Evolutionary conservation across 2,797 vertebrate genomes (phyloP), one percentile per base, ranked within the genome.

Genomic region (Girardinus metallicus): DNA sequence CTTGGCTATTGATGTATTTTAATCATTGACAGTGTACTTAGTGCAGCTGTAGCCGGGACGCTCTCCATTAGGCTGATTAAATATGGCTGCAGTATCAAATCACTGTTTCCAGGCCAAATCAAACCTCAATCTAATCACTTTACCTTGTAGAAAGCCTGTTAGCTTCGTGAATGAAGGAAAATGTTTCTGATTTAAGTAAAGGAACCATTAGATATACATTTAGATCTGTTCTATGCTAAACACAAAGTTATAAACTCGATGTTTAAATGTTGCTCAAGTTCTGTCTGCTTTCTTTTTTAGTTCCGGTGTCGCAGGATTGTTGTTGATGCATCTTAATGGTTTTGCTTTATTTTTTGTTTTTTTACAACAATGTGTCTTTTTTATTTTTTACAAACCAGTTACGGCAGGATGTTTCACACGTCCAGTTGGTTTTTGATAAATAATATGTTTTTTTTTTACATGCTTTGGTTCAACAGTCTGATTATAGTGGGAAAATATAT

Each of bases 61-160:
- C 68, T 83, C 64, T 89, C 84, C 90, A 90, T 93, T 92, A 93
- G 86, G 51, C 77, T 87, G 86, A 93, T 94, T 88, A 84, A 82
- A 84, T 62, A 66, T 81, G 73, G 90, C 83, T 76, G 85, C 75
- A 60, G 18, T 51, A 60, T 79, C 62, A 57, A 77, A 76, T 83
- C 89, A 39, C 39, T 41, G 44, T 82, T 89, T 88, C 64, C 72
- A 76, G 73, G 84, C 79, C 82, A 88, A 87, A 75, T n/a, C 82
- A 88, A 85, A 60, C 62, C 41, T 83, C 62, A 70, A 29, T 83
- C 80, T 83, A 81, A 90, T 92, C 83, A 84, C 77, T 87, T 74
- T 76, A 36, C 36, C 77, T 2, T 75, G 55, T 46, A 55, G 68
- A 73, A 83, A 39, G 74, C 36, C 87, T 44, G 83, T 74, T 39